Evolutionary conservation across 2,888 invertebrate genomes (phyloP).

Genomic region (Therioaphis trifolii): DNA sequence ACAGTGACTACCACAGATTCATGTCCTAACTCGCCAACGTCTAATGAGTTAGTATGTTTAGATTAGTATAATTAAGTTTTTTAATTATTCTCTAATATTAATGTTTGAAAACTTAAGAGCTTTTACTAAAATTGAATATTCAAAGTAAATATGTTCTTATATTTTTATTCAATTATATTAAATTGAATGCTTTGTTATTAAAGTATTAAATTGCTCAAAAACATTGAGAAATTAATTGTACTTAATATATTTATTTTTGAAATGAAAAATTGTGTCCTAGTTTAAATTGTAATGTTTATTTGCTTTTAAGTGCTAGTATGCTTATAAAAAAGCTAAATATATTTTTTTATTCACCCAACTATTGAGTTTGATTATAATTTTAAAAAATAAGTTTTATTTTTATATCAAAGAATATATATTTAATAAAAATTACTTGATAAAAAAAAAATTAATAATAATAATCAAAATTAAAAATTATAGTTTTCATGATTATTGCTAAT

Average conservation of each 20-base stretch:
- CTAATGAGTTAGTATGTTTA: constrained; percentile 60
- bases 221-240: not conserved
- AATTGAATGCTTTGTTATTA: not conserved
- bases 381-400: constrained; percentile 1
- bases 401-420: no score
- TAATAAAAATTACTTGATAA: no score
- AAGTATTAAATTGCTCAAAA: not conserved
- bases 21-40: constrained; percentile 49
- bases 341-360: constrained; percentile 1
- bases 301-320: constrained; percentile 21
- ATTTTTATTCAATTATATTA: constrained; percentile 9
- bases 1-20: constrained; percentile 28
- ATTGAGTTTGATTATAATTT: not conserved
- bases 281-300: not conserved
- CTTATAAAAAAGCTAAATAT: not conserved
- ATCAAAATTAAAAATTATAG: no score
- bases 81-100: no score
- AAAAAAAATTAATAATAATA: no score
- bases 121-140: no score
- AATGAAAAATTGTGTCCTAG: constrained; percentile 1
- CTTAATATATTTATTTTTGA: not conserved
- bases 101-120: no score
- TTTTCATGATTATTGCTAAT: no score
- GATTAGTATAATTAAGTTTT: constrained; percentile 30
- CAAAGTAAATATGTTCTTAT: no score